Conservation (phyloP, 2,888 invertebrate species). For the Agrotis ipsilon region DNA sequence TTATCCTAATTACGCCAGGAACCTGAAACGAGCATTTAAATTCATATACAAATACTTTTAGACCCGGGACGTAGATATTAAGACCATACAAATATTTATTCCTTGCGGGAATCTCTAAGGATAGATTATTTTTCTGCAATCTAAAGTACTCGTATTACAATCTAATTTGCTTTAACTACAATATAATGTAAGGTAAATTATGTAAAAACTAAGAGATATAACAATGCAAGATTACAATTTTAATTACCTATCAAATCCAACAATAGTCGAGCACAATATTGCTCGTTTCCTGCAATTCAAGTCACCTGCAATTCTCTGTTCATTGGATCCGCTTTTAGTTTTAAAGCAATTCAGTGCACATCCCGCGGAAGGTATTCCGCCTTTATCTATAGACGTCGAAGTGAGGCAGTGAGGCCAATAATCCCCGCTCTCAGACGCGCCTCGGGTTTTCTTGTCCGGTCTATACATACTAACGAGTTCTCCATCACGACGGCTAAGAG, state of each 20-base stretch:
- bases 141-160: too few species aligned
- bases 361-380: slow-evolving; percentile 48
- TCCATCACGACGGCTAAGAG: slow-evolving; percentile 44
- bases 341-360: slow-evolving; percentile 60
- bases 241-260: background rate
- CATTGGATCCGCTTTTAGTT: slow-evolving; percentile 47
- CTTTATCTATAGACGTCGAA: slow-evolving; percentile 53
- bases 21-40: too few species aligned
- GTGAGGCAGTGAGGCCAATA: slow-evolving; percentile 56
- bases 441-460: slow-evolving; percentile 51
- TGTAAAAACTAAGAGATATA: background rate
- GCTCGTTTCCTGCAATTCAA: background rate
- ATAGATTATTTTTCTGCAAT: too few species aligned
- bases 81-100: too few species aligned
- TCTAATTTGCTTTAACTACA: too few species aligned
- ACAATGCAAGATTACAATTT: background rate
- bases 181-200: too few species aligned
- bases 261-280: slow-evolving; percentile 8
- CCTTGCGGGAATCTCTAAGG: too few species aligned
- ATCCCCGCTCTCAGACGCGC: slow-evolving; percentile 54
- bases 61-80: too few species aligned
- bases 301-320: slow-evolving; percentile 41
- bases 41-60: too few species aligned
- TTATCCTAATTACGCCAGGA: too few species aligned
- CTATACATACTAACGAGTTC: slow-evolving; percentile 65